A percentile compares a stretch with the other conserved stretches of the same genome.
Evolutionary conservation across 2,113 vertebrate species (phyloP).

Genomic region (Hippocampus guttulatus): DNA sequence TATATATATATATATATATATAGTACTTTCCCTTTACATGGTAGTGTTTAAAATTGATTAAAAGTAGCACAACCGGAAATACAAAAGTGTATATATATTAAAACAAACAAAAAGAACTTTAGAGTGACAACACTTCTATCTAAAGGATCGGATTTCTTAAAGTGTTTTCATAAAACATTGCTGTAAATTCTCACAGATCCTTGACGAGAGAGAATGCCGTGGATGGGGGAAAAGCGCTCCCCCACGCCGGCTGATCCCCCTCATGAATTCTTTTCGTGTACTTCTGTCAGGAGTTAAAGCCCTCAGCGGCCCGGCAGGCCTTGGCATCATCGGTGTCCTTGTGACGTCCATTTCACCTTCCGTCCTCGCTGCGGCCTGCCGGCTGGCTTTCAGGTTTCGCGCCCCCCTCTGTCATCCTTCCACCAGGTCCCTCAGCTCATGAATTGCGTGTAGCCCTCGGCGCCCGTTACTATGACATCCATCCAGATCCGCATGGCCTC

Average conservation of each 20-base stretch:
- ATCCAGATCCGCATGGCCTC: slow-evolving; percentile 92
- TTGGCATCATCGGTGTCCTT: slow-evolving; percentile 19
- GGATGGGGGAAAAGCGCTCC: background rate
- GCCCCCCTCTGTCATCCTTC: slow-evolving; percentile 14
- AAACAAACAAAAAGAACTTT: slow-evolving; percentile 13
- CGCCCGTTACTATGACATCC: slow-evolving; percentile 89
- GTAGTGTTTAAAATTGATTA: slow-evolving; percentile 18
- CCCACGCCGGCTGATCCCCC: background rate
- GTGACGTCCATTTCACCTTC: slow-evolving; percentile 11
- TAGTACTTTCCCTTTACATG: slow-evolving; percentile 18
- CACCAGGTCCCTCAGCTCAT: slow-evolving; percentile 75
- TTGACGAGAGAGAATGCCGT: slow-evolving; percentile 11
- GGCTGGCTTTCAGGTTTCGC: slow-evolving; percentile 18
- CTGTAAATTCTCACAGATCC: slow-evolving; percentile 6
- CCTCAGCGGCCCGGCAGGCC: slow-evolving; percentile 45
- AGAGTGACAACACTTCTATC: slow-evolving; percentile 37
- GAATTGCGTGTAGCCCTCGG: slow-evolving; percentile 96
- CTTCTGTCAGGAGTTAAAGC: slow-evolving; percentile 21
- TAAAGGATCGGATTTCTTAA: slow-evolving; percentile 5
- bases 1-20: slow-evolving; percentile 7
- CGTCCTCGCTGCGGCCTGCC: slow-evolving; percentile 9
- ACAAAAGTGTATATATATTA: slow-evolving; percentile 40
- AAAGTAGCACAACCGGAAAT: slow-evolving; percentile 13
- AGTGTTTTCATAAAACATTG: background rate
- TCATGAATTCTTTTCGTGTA: slow-evolving; percentile 17